A percentile compares a stretch with the other conserved stretches of the same genome.
Evolutionary conservation across 2,113 vertebrate genomes (phyloP).

Genomic region (Mus spicilegus): DNA sequence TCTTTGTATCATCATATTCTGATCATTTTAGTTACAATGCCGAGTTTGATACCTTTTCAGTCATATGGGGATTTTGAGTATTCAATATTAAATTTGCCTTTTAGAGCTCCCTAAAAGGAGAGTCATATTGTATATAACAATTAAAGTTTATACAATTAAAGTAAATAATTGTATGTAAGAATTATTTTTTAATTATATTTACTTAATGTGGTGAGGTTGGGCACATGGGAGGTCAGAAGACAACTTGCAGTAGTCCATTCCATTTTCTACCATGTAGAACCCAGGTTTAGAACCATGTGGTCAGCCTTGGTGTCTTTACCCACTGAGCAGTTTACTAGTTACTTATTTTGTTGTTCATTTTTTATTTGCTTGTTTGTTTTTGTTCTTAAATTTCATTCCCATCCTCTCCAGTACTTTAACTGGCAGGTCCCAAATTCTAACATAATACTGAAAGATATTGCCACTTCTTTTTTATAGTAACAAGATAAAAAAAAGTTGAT

Average conservation of each 20-base stretch:
- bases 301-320: background rate
- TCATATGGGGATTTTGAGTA: conserved; percentile 19
- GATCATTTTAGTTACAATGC: conserved; percentile 1
- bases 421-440: background rate
- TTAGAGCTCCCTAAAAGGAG: background rate
- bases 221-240: background rate
- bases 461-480: background rate
- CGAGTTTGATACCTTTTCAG: conserved; percentile 15
- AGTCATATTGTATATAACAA: background rate
- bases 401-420: background rate
- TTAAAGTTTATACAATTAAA: background rate
- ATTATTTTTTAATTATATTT: background rate
- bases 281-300: background rate
- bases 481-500: background rate
- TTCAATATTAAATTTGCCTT: conserved; percentile 26
- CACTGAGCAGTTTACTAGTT: background rate
- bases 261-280: background rate
- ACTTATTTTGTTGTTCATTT: background rate
- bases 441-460: background rate
- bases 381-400: background rate
- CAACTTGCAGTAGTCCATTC: background rate
- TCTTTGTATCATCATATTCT: background rate
- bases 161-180: too few species aligned
- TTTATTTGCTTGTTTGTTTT: background rate
- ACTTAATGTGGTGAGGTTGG: background rate